Base-by-base conservation (phyloP, 2,888 invertebrate species). In the Alsophila aescularia region DNA sequence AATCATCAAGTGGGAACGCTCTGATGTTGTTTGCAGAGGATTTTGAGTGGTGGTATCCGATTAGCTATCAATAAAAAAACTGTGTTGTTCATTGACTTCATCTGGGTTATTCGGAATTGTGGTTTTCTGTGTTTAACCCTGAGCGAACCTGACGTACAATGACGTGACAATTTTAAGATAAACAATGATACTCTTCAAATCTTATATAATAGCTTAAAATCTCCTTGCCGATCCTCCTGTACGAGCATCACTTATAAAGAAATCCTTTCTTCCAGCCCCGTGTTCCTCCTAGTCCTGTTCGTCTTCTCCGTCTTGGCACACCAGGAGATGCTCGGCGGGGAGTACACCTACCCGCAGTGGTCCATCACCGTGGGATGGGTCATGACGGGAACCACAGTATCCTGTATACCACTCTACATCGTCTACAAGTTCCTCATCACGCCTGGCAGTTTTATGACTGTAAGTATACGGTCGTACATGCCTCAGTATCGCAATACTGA, bases 371-470 rank as follows among this genome's bases (percentile, higher is more conserved):
- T 97, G 49, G 97, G 97, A 15, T 97, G 97, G 95, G 80, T 94
- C 16, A 93, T 98, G 72, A 97, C 97, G 0, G 94, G 94, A 43
- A 96, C 97, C 39, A 97, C 98, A 16, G 95, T 97, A 58, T 90
- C 96, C 57, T 96, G 96, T 79, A 97, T 98, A 64, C 98, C 98
- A 1, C 78, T 94, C 63, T 97, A 97, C 85, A 96, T 96, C 67
- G 70, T 97, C 52, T 97, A 97, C 89, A 95, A 95, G 83, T 93
- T 95, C 67, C 81, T 90, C 51, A 94, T 93, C 45, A 96, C 95
- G 0, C 95, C 95, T 24, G 96, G 96, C 18, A 92, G 82, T 58
- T 83, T 71, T 52, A 60, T 60, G 31, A 58, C 77, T 47, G 85
- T 83, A 27, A 79, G 81, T 72, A n/a, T 29, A 16, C 7, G 13